phyloP scores from a whole-genome alignment of 2,797 vertebrate genomes.

The Falco naumanni region DNA sequence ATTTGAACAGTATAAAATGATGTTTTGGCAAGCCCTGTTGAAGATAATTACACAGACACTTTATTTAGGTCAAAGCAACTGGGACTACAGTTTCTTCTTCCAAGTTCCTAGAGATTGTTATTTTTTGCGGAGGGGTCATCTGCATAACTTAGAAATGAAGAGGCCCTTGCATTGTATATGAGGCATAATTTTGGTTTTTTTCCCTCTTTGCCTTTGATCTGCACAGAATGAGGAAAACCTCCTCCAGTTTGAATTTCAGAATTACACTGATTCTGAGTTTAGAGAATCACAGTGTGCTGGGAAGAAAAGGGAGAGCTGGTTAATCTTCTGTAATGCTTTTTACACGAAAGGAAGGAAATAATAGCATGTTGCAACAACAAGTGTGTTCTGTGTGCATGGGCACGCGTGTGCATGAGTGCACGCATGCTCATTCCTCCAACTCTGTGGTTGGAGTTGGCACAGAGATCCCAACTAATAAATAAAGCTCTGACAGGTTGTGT shows the following conservation, averaged over 20 bases:
- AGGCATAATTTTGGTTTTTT: neutral
- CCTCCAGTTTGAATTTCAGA: constrained; percentile 30
- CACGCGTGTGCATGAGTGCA: neutral
- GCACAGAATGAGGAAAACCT: neutral
- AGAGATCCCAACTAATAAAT: neutral
- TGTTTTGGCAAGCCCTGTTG: constrained; percentile 58
- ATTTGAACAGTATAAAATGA: constrained; percentile 71
- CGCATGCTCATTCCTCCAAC: neutral
- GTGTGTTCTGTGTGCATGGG: neutral
- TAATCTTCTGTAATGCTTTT: constrained; percentile 3
- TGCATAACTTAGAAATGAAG: constrained; percentile 49
- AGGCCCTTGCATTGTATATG: constrained; percentile 12
- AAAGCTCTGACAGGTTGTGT: constrained; percentile 45
- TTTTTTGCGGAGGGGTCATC: constrained; percentile 48
- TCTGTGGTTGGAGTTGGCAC: constrained; percentile 65
- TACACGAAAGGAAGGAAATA: constrained; percentile 10
- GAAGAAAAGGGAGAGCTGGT: constrained; percentile 1
- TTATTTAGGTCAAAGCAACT: constrained; percentile 65
- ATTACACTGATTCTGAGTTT: neutral
- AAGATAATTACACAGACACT: constrained; percentile 57
- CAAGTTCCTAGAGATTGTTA: constrained; percentile 52
- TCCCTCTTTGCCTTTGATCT: constrained; percentile 46
- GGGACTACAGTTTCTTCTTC: constrained; percentile 40
- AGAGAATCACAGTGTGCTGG: neutral
- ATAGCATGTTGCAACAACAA: neutral